Base-by-base conservation (phyloP, 2,888 invertebrate genomes). In the Oscheius sp. region DNA sequence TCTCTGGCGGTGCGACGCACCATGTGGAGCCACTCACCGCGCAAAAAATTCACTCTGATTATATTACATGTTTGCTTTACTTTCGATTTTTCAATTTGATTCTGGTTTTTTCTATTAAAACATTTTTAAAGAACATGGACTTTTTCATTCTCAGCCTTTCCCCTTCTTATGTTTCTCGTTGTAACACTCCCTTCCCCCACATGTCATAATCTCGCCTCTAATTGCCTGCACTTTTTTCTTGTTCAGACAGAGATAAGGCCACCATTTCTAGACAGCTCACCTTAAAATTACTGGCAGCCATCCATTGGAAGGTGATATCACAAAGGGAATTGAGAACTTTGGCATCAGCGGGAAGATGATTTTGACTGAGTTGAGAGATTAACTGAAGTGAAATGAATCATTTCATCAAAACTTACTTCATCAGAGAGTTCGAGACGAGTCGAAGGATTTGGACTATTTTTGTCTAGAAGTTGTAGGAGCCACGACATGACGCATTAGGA, bases 231-330 rank as follows among this genome's bases (percentile, higher is more conserved):
- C 3, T 14, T 41, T 12, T 3, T 20, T 20, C 14, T 41, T 41
- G 14, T 41, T 41, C 14, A 20, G 20, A 20, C 12, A 3, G 12
- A 41, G 41, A 41, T 41, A 41, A 41, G 41, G 41, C 41, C 41
- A 41, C 20, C 41, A 14, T 17, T 2, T 36, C 8, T 9, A 9
- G 36, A 14, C 36, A 12, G 41, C 64, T 17, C 30, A 67, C 67
- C 47, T 67, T 67, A 38, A 67, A 67, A 38, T 67, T 67, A 33
- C 67, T 67, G 17, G 47, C 67, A 1, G 59, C 30, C 50, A 67
- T 47, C 67, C 67, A 67, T 32, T 45, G 59, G 26, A 67, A 67
- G 17, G 47, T n/a, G 26, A 67, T 59, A 47, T 67, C 67, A 17
- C 67, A 67, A 22, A 67, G 32, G 22, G 24, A 45, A 28, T 67